These are phyloP conservation scores for Saccostrea glomerata DNA, from an alignment of 1,140 invertebrate species.

Conservation along the genomic window DNA sequence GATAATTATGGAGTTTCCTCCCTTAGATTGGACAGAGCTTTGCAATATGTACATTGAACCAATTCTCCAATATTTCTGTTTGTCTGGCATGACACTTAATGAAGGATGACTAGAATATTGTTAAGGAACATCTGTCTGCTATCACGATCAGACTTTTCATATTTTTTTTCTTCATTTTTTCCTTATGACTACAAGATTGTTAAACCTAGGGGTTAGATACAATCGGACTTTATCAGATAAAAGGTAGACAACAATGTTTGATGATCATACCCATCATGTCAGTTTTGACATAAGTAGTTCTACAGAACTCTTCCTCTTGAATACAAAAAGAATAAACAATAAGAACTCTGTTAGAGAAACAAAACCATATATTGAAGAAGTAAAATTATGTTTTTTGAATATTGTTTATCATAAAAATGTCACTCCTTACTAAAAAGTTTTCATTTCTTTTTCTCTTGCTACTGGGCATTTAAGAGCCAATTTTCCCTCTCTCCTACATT, in stretches of 20 bases:
- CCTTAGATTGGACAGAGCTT: neutral
- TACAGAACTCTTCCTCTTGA: neutral
- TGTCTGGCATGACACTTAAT: neutral
- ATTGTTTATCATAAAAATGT: neutral
- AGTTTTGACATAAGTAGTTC: slow-evolving; percentile 33
- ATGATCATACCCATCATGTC: neutral
- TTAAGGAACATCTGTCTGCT: neutral
- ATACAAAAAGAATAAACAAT: neutral
- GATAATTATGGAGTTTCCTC: neutral
- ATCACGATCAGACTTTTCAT: slow-evolving; percentile 6
- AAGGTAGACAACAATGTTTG: neutral
- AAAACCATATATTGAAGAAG: too few species aligned
- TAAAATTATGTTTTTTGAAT: neutral
- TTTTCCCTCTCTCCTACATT: neutral
- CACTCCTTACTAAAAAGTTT: too few species aligned
- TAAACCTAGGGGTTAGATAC: neutral
- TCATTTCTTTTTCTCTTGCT: neutral
- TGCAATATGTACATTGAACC: neutral
- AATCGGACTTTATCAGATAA: slow-evolving; percentile 9
- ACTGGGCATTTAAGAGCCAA: neutral
- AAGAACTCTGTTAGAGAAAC: neutral
- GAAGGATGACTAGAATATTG: neutral
- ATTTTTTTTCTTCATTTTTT: neutral
- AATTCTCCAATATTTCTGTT: slow-evolving; percentile 13
- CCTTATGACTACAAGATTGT: neutral